Conservation (phyloP, 35 echinoderm and acorn worm genomes). For the Anneissia japonica region DNA sequence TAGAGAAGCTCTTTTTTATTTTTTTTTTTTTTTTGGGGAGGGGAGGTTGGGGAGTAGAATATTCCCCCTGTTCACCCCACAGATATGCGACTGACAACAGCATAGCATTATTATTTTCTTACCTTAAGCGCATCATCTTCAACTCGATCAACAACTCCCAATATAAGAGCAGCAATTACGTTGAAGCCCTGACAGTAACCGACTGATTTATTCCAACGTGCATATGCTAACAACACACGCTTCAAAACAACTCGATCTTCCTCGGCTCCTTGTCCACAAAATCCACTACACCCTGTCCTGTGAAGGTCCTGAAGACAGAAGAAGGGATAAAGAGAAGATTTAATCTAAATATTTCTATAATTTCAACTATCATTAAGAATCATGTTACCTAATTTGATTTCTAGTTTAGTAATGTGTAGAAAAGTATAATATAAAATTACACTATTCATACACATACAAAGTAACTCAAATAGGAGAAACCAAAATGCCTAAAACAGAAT, state of each 20-base stretch:
- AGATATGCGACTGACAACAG: not conserved
- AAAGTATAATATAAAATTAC: no score
- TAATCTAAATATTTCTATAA: not conserved
- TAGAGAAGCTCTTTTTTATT: no score
- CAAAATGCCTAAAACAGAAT: no score
- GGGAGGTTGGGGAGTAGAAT: no score
- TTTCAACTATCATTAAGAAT: not conserved
- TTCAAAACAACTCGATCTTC: slow-evolving; percentile 90
- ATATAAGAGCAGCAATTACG: slow-evolving; percentile 86
- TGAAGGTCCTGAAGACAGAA: slow-evolving; percentile 67
- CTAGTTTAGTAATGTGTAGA: no score
- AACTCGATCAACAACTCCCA: slow-evolving; percentile 87
- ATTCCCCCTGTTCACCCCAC: not conserved
- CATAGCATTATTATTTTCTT: no score
- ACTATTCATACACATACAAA: no score
- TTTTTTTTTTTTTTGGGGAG: no score
- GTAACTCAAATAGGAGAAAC: no score
- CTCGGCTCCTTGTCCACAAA: slow-evolving; percentile 91
- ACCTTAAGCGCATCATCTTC: slow-evolving; percentile 98
- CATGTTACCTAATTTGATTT: no score
- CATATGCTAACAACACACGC: slow-evolving; percentile 85
- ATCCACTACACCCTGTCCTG: slow-evolving; percentile 92
- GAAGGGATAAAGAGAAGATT: not conserved
- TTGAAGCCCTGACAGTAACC: slow-evolving; percentile 99
- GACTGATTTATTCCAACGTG: slow-evolving; percentile 95